Evolutionary conservation across 2,113 vertebrate species (phyloP).

Genomic region (Perccottus glenii): DNA sequence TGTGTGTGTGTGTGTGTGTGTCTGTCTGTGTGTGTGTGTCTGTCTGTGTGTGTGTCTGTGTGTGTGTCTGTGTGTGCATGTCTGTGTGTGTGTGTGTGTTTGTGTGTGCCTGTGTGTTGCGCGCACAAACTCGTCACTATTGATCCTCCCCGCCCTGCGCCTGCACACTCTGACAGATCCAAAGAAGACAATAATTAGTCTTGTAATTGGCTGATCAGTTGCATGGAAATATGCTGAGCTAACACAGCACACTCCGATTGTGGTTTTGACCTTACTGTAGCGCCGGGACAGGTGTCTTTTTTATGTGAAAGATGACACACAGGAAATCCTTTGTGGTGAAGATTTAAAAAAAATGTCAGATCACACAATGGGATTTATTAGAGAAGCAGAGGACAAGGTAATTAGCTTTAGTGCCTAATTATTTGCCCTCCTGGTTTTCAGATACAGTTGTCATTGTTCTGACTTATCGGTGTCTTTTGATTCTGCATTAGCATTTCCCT

Average conservation of each 20-base stretch:
- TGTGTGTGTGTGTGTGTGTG: no score
- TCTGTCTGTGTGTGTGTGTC: no score
- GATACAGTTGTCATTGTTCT: not conserved
- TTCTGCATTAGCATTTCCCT: not conserved
- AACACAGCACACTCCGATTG: slow-evolving; percentile 3
- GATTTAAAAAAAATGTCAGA: slow-evolving; percentile 7
- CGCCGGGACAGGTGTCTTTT: slow-evolving; percentile 39
- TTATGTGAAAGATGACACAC: slow-evolving; percentile 12
- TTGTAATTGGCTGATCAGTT: slow-evolving; percentile 65
- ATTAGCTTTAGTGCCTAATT: slow-evolving; percentile 25
- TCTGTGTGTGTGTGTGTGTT: not conserved
- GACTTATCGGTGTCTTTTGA: not conserved
- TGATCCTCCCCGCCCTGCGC: slow-evolving; percentile 44
- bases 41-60: no score
- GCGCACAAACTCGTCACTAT: slow-evolving; percentile 42
- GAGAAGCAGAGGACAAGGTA: slow-evolving; percentile 18
- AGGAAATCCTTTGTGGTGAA: slow-evolving; percentile 16
- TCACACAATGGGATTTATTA: slow-evolving; percentile 26
- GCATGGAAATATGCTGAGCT: slow-evolving; percentile 60
- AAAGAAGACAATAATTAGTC: slow-evolving; percentile 63
- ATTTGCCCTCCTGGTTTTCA: slow-evolving; percentile 2
- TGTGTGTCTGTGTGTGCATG: no score
- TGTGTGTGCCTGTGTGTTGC: slow-evolving; percentile 11
- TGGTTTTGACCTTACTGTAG: slow-evolving; percentile 4
- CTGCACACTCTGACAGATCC: slow-evolving; percentile 42